Evolutionary conservation across 2,888 invertebrate species (phyloP).

Genomic region (Limulus polyphemus): DNA sequence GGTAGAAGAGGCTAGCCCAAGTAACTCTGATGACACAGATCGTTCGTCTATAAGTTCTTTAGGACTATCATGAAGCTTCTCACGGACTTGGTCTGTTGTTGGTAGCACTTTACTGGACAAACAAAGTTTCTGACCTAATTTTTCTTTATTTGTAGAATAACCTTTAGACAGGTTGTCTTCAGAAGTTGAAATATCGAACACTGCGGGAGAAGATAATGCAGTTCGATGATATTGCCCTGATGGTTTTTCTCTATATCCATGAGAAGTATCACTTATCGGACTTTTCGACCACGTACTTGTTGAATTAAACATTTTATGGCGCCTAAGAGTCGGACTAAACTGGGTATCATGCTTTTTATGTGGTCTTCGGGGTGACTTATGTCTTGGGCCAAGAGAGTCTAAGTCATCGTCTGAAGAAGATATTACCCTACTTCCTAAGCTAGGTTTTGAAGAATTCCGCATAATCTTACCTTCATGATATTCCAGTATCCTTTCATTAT

Average conservation of each 20-base stretch:
- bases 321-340: background rate
- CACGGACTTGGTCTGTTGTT: too few species aligned
- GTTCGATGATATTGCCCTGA: slow-evolving; percentile 15
- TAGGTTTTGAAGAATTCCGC: slow-evolving; percentile 15
- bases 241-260: slow-evolving; percentile 9
- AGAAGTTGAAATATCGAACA: slow-evolving; percentile 1
- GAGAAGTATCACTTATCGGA: background rate
- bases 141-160: too few species aligned
- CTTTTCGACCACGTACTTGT: too few species aligned
- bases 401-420: slow-evolving; percentile 16
- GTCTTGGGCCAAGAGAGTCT: background rate
- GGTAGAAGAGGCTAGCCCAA: too few species aligned
- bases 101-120: too few species aligned
- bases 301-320: slow-evolving; percentile 7
- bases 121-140: too few species aligned
- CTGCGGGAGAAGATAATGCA: slow-evolving; percentile 17
- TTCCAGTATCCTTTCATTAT: slow-evolving; percentile 1
- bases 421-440: slow-evolving; percentile 9
- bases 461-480: slow-evolving; percentile 9
- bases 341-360: slow-evolving; percentile 9
- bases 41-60: too few species aligned
- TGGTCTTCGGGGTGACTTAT: background rate
- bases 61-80: too few species aligned
- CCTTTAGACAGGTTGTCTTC: too few species aligned
- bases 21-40: too few species aligned